Evolutionary conservation across 64 coral and sea anemone genomes (phyloP).

Genomic region (Dendrophyllia cribrosa): DNA sequence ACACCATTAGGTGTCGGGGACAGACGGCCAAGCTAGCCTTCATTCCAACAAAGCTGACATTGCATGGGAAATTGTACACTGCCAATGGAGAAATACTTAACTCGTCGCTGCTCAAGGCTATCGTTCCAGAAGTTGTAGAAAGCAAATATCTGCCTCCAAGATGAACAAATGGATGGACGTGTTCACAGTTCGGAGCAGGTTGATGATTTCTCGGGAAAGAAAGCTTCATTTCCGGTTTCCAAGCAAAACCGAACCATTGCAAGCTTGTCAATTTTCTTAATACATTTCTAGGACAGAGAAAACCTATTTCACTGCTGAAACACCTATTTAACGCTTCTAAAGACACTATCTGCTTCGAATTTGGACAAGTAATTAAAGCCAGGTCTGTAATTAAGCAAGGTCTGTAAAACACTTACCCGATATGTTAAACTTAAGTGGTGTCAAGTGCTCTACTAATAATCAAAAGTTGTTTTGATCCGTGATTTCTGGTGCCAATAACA

Average conservation of each 20-base stretch:
- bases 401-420: not conserved
- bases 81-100: constrained; percentile 25
- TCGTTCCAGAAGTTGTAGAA: constrained; percentile 46
- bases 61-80: constrained; percentile 58
- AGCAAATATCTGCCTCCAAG: constrained; percentile 61
- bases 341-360: not conserved
- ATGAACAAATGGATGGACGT: constrained; percentile 42
- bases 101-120: not conserved
- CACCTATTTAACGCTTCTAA: constrained; percentile 17
- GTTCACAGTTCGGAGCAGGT: not conserved
- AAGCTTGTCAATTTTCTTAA: constrained; percentile 41
- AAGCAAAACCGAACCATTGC: constrained; percentile 60
- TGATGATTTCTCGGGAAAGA: constrained; percentile 44
- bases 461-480: not conserved
- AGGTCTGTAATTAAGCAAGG: not conserved
- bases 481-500: not conserved
- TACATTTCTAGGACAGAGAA: constrained; percentile 40
- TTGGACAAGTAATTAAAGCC: not conserved
- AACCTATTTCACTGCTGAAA: not conserved
- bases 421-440: not conserved
- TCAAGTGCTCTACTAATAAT: not conserved
- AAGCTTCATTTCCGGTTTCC: constrained; percentile 28
- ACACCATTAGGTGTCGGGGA: constrained; percentile 29
- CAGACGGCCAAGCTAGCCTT: not conserved
- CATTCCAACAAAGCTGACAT: constrained; percentile 31